Evolutionary conservation across 2,797 vertebrate genomes (phyloP).

Genomic region (Alectoris magna): DNA sequence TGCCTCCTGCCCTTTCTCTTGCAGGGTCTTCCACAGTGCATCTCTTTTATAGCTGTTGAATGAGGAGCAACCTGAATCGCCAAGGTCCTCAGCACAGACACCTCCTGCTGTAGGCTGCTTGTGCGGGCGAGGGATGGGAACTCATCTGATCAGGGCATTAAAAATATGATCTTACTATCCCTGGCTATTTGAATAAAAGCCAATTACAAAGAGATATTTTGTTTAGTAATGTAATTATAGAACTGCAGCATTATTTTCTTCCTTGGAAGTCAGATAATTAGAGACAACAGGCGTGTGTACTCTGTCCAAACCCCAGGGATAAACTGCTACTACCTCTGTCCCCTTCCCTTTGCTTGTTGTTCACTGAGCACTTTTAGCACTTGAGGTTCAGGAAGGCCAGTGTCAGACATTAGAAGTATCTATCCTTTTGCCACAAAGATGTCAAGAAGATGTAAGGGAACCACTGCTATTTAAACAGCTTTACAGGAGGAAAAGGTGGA

Average conservation of each 20-base stretch:
- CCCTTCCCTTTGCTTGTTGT: background rate
- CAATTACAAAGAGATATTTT: background rate
- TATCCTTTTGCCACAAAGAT: background rate
- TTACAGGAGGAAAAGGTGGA: background rate
- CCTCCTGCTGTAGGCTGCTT: background rate
- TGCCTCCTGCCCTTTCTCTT: background rate
- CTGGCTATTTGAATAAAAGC: background rate
- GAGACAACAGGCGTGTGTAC: background rate
- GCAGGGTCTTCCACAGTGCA: background rate
- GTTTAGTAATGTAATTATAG: background rate
- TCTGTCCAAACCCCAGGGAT: background rate
- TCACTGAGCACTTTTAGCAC: fast-evolving
- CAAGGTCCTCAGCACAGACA: background rate
- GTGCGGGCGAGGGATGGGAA: background rate
- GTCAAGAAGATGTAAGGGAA: background rate
- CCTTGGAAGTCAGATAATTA: background rate
- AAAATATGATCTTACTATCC: background rate
- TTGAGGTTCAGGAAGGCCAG: background rate
- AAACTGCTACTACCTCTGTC: background rate
- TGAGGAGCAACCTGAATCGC: background rate
- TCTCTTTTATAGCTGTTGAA: background rate
- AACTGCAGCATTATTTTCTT: background rate
- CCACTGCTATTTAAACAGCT: background rate
- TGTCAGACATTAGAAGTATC: background rate
- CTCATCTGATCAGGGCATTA: background rate